Evolutionary conservation across 2,888 invertebrate species (phyloP), one percentile per base, ranked within the genome.

Genomic region (Orchestes rusci): DNA sequence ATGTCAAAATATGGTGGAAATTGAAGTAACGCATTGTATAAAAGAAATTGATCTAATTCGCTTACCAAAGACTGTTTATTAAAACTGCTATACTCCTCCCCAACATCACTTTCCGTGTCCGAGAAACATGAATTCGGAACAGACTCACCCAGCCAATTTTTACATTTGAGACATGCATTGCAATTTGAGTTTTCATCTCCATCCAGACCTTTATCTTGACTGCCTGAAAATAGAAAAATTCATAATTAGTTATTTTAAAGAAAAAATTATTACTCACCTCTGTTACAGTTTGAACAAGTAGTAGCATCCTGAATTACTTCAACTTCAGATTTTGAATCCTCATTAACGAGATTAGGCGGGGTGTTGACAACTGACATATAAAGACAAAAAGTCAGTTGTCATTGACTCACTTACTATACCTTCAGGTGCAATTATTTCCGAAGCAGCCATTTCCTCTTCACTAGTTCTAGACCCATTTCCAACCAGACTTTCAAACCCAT

Each of bases 401-500:
- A n/a, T n/a, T n/a, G n/a, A n/a, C n/a, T n/a, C n/a, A n/a, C n/a
- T n/a, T n/a, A n/a, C n/a, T 12, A 15, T 40, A 45, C 41, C 37
- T 39, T 48, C 20, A 15, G 35, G 19, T 35, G 31, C 35, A 33
- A 19, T 27, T 15, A 23, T 12, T 32, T 38, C 35, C 12, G 30
- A 39, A 33, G 50, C 45, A 16, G 46, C 52, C 12, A 42, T 45
- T 43, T 59, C 61, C 50, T 61, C 63, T 53, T 64, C 65, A 41
- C 63, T 65, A 2, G 63, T 61, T 58, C 81, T 79, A 0, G 86
- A 86, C 53, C 82, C 83, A 62, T 86, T 86, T 7, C 86, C 86
- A 58, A 85, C 87, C 5, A 89, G 73, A 64, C 88, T 88, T 69
- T 89, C 89, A 59, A 89, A 88, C 10, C 88, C 89, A 61, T 89